A percentile compares a stretch with the other conserved stretches of the same genome.
Conservation (phyloP, 2,888 invertebrate species). For the Pogonocherus hispidulus region DNA sequence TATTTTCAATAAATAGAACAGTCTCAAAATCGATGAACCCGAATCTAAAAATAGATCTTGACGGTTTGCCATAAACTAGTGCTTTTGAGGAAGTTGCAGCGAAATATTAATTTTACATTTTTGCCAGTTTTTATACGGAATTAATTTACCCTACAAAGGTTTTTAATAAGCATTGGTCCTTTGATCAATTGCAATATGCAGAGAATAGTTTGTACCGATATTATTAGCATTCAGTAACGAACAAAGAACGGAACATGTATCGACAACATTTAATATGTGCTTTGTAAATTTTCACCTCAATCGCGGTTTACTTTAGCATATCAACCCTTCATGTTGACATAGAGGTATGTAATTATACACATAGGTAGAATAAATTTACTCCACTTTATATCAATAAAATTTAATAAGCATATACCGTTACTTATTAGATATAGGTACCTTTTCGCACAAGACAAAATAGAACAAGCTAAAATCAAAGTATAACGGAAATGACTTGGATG, state of each 20-base stretch:
- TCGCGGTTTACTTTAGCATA: constrained; percentile 2
- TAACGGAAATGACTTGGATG: too few species aligned
- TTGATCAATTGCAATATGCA: too few species aligned
- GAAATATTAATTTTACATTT: neutral
- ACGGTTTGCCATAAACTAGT: neutral
- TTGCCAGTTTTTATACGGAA: neutral
- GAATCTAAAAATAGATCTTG: neutral
- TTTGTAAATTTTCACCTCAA: neutral
- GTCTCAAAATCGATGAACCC: neutral
- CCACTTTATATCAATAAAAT: constrained; percentile 3
- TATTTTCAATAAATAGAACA: neutral
- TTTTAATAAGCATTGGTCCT: neutral
- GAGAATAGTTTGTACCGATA: too few species aligned
- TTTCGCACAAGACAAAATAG: too few species aligned
- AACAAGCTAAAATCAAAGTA: too few species aligned
- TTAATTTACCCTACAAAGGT: neutral
- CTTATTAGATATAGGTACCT: too few species aligned
- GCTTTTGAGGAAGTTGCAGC: neutral
- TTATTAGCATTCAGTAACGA: too few species aligned
- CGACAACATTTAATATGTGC: neutral
- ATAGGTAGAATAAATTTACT: neutral
- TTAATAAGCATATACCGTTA: neutral
- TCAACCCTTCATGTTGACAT: neutral
- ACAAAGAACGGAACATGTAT: too few species aligned
- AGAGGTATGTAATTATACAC: neutral